Evolutionary conservation across 1,140 invertebrate genomes (phyloP), one percentile per base, ranked within the genome.

Genomic region (Drosophila prosaltans): DNA sequence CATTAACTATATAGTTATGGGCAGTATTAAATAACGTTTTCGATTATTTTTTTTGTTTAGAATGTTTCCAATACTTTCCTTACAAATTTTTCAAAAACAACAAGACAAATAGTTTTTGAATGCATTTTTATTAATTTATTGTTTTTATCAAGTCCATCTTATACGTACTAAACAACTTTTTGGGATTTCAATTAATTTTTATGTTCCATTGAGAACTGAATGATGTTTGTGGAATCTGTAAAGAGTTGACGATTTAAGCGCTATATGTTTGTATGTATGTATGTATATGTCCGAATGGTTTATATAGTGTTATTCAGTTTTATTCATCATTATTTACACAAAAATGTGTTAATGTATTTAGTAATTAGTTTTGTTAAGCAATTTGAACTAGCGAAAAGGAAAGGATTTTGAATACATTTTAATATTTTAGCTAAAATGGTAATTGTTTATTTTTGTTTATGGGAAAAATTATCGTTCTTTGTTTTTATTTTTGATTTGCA

Each of bases 81-180:
- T 30, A 21, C 6, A 10, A 51, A 51, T 26, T 3, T 10, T 2
- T 43, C 30, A 11, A 11, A 64, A 45, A 5, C 32, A 32, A 21
- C 9, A 28, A 1, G 9, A 62, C 3, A 67, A 54, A 67, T 76
- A 65, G 66, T 67, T 79, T 64, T 79, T 62, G 73, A 76, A 79
- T 79, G 73, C 69, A 72, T 69, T 77, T 51, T 79, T 73, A 69
- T 79, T 74, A 73, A 73, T 77, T 64, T 51, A 16, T 64, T 64
- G 32, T 59, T 78, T 72, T 78, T 74, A 40, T 73, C 70, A 80
- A 77, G 77, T 80, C 63, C 62, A 69, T 79, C 65, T 69, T 77
- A 66, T 67, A 64, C 28, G 66, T 69, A 77, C 77, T 73, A 74
- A 80, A 73, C 74, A 77, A 80, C 59, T 67, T 72, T 57, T 64